Conservation (phyloP, 2,113 vertebrate species). For the Empidonax alnorum region DNA sequence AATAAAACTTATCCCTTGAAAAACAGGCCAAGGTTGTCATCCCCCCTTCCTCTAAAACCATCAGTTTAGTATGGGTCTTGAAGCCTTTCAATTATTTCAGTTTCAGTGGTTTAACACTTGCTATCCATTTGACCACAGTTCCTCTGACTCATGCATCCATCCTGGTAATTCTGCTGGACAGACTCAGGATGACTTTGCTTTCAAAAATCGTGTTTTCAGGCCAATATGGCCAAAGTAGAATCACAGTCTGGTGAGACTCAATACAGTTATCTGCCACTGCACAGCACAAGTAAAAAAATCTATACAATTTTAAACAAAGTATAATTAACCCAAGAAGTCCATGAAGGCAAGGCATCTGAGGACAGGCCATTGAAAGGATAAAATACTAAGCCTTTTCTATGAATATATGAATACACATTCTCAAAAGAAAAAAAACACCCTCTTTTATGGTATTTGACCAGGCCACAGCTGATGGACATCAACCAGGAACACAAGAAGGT, state of each 20-base stretch:
- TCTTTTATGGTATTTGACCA: not conserved
- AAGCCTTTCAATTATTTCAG: not conserved
- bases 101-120: not conserved
- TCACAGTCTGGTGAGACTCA: not conserved
- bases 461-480: not conserved
- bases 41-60: not conserved
- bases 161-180: not conserved
- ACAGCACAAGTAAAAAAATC: not conserved
- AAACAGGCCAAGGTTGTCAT: not conserved
- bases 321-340: not conserved
- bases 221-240: conserved; percentile 43
- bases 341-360: not conserved
- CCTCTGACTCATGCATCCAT: not conserved
- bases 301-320: not conserved
- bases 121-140: not conserved
- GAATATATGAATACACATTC: not conserved
- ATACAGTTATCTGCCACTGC: not conserved
- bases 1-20: not conserved
- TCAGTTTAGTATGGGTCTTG: not conserved
- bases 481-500: not conserved
- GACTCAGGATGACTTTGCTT: not conserved
- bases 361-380: not conserved
- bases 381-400: not conserved
- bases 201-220: not conserved
- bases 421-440: not conserved